These are phyloP conservation scores for Dicerorhinus sumatrensis DNA, from an alignment of 2,113 vertebrate species.

Conservation along the genomic window DNA sequence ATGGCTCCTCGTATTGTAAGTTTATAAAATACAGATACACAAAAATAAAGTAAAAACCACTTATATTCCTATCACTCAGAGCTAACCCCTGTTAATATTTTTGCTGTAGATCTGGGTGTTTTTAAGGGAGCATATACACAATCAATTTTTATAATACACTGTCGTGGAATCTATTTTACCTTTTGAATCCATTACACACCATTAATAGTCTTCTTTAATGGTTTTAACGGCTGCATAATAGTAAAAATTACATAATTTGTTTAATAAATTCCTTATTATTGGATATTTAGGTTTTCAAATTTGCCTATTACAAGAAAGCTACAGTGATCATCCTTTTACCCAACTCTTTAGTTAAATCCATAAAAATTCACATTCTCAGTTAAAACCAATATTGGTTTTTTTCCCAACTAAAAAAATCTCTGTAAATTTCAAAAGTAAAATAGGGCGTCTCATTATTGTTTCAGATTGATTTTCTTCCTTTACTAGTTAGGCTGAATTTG, in stretches of 20 bases:
- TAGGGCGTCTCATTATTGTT: constrained; percentile 2
- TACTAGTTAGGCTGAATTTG: not conserved
- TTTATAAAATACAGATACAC: constrained; percentile 11
- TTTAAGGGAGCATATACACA: not conserved
- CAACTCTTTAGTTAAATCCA: constrained; percentile 25
- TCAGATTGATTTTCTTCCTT: constrained; percentile 4
- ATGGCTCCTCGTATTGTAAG: not conserved
- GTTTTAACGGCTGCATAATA: not conserved
- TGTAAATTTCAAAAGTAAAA: constrained; percentile 41
- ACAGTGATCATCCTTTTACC: not conserved
- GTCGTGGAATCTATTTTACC: constrained; percentile 16
- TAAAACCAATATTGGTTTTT: not conserved
- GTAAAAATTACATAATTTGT: not conserved
- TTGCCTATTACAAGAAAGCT: not conserved
- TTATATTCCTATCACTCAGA: not conserved
- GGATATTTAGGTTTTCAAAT: constrained; percentile 34
- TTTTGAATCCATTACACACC: constrained; percentile 37
- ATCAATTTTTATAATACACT: constrained; percentile 20
- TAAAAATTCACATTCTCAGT: not conserved
- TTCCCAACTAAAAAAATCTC: not conserved
- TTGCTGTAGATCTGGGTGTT: not conserved
- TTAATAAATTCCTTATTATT: constrained; percentile 44
- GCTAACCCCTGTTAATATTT: constrained; percentile 11
- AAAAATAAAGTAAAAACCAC: not conserved
- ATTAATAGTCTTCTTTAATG: constrained; percentile 11